These are phyloP conservation scores for Scomberomorus guttatus DNA, from an alignment of 2,797 vertebrate species.

Conservation along the genomic window DNA sequence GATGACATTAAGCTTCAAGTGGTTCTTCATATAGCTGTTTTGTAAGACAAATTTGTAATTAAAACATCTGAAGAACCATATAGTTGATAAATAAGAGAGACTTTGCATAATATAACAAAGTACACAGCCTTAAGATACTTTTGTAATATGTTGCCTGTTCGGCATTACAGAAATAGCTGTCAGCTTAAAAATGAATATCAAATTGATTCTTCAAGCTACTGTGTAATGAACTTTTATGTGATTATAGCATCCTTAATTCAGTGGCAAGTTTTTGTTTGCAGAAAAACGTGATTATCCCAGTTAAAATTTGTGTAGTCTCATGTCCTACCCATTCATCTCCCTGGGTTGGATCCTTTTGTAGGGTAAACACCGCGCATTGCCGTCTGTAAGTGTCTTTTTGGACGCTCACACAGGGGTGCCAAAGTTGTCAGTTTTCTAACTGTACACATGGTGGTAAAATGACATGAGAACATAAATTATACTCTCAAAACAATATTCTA, in stretches of 20 bases:
- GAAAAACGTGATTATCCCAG: neutral
- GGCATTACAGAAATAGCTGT: no score
- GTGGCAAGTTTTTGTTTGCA: neutral
- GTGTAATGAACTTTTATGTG: no score
- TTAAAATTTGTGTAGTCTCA: neutral
- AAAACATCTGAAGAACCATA: neutral
- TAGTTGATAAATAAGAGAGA: neutral
- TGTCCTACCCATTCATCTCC: neutral
- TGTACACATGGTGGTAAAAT: neutral
- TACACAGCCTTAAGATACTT: no score
- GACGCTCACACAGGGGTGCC: neutral
- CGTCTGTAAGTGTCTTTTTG: neutral
- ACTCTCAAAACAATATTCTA: neutral
- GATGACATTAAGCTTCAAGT: neutral
- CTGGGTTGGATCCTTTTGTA: neutral
- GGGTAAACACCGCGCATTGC: neutral
- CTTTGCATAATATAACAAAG: neutral
- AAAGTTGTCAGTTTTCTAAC: neutral
- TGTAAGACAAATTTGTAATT: neutral
- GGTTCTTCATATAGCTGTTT: neutral
- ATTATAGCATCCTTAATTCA: no score
- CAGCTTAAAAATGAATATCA: no score
- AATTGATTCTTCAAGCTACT: no score
- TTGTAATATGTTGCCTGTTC: no score
- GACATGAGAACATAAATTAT: slow-evolving; percentile 5